Conservation (phyloP, 2,113 vertebrate species). For the Hydrochoerus hydrochaeris region DNA sequence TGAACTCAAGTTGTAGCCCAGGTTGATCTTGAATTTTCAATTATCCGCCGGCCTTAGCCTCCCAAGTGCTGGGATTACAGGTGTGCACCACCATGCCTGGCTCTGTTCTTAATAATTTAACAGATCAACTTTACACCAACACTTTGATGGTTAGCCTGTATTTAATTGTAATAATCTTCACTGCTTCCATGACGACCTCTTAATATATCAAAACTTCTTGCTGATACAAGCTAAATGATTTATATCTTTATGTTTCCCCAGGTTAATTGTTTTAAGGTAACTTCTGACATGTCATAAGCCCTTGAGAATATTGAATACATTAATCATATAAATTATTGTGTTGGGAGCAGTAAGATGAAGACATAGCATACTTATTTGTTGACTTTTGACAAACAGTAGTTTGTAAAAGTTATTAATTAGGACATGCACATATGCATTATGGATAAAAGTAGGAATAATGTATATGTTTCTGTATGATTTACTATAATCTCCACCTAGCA, state of each 20-base stretch:
- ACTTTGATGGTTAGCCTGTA: neutral
- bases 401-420: slow-evolving; percentile 4
- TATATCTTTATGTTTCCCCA: neutral
- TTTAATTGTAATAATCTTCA: neutral
- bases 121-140: neutral
- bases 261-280: neutral
- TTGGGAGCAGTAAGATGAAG: neutral
- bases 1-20: no score
- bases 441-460: neutral
- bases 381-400: neutral
- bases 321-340: neutral
- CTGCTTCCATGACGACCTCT: neutral
- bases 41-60: no score
- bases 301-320: neutral
- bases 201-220: neutral
- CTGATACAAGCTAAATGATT: neutral
- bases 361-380: neutral
- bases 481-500: neutral
- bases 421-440: neutral
- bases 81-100: no score
- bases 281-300: neutral
- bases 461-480: neutral
- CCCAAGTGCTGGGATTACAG: no score
- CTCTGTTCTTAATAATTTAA: neutral
- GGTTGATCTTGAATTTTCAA: no score